Percentiles rank a stretch among this genome's conserved stretches.
Conservation (phyloP, 2,797 vertebrate genomes). For the Enteromius mattozi region DNA sequence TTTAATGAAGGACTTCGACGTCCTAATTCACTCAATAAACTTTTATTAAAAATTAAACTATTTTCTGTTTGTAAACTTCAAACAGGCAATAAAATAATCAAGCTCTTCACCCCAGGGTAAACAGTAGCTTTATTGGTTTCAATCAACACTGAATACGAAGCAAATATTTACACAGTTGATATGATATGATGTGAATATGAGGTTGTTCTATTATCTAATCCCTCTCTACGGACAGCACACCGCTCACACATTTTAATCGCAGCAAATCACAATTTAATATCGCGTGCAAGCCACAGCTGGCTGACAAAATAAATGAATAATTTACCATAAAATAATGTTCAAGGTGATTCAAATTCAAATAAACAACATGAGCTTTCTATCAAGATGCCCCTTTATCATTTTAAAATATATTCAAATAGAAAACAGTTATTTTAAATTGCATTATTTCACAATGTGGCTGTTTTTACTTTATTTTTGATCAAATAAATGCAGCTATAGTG, state of each 20-base stretch:
- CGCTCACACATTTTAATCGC: slow-evolving; percentile 34
- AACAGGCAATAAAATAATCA: slow-evolving; percentile 34
- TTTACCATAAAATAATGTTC: slow-evolving; percentile 28
- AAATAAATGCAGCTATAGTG: background rate
- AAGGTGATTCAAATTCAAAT: slow-evolving; percentile 21
- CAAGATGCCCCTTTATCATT: slow-evolving; percentile 12
- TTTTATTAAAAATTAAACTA: slow-evolving; percentile 40
- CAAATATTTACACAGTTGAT: slow-evolving; percentile 61
- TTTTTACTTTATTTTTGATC: background rate
- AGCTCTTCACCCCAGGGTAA: slow-evolving; percentile 38
- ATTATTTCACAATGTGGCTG: background rate
- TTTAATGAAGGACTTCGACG: slow-evolving; percentile 6
- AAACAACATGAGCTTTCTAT: slow-evolving; percentile 8
- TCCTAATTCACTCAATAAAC: background rate
- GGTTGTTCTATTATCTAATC: slow-evolving; percentile 25
- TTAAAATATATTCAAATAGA: background rate
- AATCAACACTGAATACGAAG: slow-evolving; percentile 52
- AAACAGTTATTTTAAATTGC: background rate
- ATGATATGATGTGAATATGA: slow-evolving; percentile 51
- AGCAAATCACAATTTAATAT: slow-evolving; percentile 40
- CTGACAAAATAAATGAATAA: slow-evolving; percentile 47
- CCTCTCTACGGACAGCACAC: slow-evolving; percentile 40
- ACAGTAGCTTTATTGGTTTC: slow-evolving; percentile 52
- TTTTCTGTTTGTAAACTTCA: slow-evolving; percentile 37
- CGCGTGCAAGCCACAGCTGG: slow-evolving; percentile 34